Percentiles rank a stretch among this genome's conserved stretches.
phyloP scores from a whole-genome alignment of 2,888 invertebrate species.

The Cephus runcator region DNA sequence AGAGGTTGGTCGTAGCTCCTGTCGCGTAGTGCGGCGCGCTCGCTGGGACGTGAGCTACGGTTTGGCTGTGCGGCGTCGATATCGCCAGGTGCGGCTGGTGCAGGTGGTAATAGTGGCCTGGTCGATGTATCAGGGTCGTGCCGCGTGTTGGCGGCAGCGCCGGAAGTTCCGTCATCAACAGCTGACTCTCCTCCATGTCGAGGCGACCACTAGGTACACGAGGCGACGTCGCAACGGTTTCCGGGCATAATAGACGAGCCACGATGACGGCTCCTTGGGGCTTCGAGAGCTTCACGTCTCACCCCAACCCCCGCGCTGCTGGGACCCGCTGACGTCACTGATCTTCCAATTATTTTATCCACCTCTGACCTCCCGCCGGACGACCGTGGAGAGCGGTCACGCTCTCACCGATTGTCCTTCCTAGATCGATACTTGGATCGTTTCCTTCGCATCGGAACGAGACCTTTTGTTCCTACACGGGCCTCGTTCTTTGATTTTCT shows the following conservation, averaged over 20 bases:
- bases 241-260: conserved; percentile 18
- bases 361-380: conserved; percentile 6
- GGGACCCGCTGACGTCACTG: conserved; percentile 11
- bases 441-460: background rate
- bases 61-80: conserved; percentile 52
- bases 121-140: conserved; percentile 66
- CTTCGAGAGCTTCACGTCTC: background rate
- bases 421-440: conserved; percentile 13
- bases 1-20: conserved; percentile 30
- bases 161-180: conserved; percentile 71
- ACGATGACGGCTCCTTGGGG: background rate
- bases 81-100: conserved; percentile 64
- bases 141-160: conserved; percentile 68
- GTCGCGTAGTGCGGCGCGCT: conserved; percentile 27
- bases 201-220: background rate
- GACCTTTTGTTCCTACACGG: background rate
- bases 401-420: conserved; percentile 4
- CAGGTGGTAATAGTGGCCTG: conserved; percentile 66
- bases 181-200: conserved; percentile 70
- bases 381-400: conserved; percentile 6
- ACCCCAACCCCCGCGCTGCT: background rate
- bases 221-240: conserved; percentile 8
- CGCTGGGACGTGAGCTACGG: conserved; percentile 53
- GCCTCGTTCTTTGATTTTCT: conserved; percentile 47
- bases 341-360: conserved; percentile 10